phyloP scores from a whole-genome alignment of 1,140 invertebrate genomes.

The Pinna nobilis region DNA sequence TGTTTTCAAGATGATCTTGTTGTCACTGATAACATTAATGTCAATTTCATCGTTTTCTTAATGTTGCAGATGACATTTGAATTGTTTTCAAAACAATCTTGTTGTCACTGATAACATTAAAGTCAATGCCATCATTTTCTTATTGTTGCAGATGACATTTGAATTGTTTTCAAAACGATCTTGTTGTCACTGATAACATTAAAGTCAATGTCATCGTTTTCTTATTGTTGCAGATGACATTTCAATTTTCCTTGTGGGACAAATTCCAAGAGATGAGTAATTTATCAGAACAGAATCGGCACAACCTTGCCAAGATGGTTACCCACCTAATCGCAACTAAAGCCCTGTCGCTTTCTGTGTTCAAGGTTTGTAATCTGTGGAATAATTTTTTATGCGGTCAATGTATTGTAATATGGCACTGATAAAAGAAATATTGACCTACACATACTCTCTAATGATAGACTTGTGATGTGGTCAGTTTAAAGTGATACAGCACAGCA shows the following conservation, averaged over 20 bases:
- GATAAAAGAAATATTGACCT: background rate
- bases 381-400: background rate
- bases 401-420: background rate
- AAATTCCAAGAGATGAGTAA: constrained; percentile 88
- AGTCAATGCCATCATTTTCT: too few relatives aligned
- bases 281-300: constrained; percentile 80
- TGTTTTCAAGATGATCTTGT: too few relatives aligned
- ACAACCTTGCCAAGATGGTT: constrained; percentile 87
- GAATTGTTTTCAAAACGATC: too few relatives aligned
- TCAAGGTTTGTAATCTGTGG: constrained; percentile 83
- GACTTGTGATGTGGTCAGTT: background rate
- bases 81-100: too few relatives aligned
- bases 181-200: too few relatives aligned
- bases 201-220: background rate
- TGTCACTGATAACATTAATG: too few relatives aligned
- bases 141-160: too few relatives aligned
- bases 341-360: constrained; percentile 85
- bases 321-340: constrained; percentile 86
- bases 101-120: too few relatives aligned
- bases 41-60: too few relatives aligned
- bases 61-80: too few relatives aligned
- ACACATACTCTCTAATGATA: background rate
- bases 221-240: constrained; percentile 82
- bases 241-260: constrained; percentile 94
- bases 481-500: background rate